These are phyloP conservation scores for Andinoacara biseriatus DNA, from an alignment of 2,113 vertebrate species.

Conservation along the genomic window DNA sequence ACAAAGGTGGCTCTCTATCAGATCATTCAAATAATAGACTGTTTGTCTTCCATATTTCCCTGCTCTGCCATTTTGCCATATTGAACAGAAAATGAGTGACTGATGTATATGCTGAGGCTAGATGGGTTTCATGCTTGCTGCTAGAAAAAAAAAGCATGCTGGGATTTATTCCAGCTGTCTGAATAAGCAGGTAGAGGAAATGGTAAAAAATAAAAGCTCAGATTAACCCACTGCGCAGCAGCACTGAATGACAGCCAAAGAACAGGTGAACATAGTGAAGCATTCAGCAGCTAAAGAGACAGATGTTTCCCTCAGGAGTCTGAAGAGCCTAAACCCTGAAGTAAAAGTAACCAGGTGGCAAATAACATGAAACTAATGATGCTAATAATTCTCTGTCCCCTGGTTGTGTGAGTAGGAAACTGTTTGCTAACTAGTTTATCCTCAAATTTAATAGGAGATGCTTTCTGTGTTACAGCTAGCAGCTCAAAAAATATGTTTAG, in stretches of 20 bases:
- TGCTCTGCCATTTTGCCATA: background rate
- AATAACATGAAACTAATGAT: background rate
- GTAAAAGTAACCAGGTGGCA: background rate
- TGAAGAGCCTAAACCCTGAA: background rate
- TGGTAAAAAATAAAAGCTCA: background rate
- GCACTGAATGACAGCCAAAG: background rate
- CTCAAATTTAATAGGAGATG: background rate
- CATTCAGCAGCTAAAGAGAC: background rate
- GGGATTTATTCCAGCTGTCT: constrained; percentile 4
- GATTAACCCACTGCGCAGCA: background rate
- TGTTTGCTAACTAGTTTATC: background rate
- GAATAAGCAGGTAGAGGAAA: background rate
- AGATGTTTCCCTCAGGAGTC: background rate
- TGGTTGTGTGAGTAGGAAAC: background rate
- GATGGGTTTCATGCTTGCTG: background rate
- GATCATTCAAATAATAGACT: background rate
- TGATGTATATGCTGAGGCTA: constrained; percentile 10
- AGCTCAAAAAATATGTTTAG: background rate
- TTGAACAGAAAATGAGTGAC: constrained; percentile 30
- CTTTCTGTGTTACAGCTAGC: background rate
- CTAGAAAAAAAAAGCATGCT: constrained; percentile 6
- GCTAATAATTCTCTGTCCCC: background rate
- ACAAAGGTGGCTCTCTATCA: background rate
- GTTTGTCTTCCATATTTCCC: background rate
- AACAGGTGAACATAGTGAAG: background rate